A percentile compares a stretch with the other conserved stretches of the same genome.
Conservation (phyloP, 2,113 vertebrate species). For the Silurus meridionalis region DNA sequence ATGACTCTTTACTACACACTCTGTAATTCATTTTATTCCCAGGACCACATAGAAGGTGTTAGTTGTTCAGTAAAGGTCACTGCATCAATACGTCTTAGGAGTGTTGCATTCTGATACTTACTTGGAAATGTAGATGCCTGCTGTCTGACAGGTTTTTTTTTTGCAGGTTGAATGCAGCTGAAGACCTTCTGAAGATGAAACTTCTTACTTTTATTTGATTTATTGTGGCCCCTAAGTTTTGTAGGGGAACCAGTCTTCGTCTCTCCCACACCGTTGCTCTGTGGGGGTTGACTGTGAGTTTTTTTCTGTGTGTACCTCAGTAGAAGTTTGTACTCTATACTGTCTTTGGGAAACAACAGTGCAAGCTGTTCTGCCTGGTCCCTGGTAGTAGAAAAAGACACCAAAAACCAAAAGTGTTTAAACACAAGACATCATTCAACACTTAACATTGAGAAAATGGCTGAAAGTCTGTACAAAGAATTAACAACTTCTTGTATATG, state of each 20-base stretch:
- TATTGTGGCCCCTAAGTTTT: background rate
- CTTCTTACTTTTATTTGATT: slow-evolving; percentile 24
- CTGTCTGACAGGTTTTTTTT: background rate
- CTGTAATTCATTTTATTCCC: background rate
- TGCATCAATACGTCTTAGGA: background rate
- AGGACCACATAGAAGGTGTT: background rate
- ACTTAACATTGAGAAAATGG: background rate
- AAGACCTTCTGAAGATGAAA: slow-evolving; percentile 27
- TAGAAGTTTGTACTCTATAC: slow-evolving; percentile 62
- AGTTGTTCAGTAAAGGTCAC: background rate
- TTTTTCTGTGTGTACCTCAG: slow-evolving; percentile 61
- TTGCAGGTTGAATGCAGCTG: slow-evolving; percentile 52
- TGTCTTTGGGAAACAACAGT: slow-evolving; percentile 23
- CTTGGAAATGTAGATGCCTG: background rate
- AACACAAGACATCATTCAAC: background rate
- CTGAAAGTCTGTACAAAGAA: background rate
- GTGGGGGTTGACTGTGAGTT: background rate
- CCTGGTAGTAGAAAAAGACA: slow-evolving; percentile 34
- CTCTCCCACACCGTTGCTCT: background rate
- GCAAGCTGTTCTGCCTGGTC: slow-evolving; percentile 5
- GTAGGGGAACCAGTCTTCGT: background rate
- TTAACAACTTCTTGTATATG: background rate
- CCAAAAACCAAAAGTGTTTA: background rate
- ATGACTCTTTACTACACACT: background rate
- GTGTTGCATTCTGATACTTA: slow-evolving; percentile 3